Base-by-base conservation (phyloP, 1,140 invertebrate genomes). In the Panulirus ornatus region DNA sequence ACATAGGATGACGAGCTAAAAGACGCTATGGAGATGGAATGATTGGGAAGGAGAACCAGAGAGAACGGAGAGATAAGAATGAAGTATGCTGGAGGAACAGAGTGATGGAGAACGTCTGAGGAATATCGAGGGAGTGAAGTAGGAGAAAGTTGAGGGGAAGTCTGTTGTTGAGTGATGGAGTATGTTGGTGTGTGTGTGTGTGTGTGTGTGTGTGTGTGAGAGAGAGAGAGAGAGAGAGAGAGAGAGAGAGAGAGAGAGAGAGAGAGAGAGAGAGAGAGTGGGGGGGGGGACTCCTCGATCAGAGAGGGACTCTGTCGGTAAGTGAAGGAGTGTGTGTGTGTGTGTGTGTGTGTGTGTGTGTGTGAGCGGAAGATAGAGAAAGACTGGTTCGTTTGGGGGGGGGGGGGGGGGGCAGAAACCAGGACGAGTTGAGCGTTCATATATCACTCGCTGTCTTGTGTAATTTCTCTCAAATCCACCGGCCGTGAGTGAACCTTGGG, bases 201-300 rank as follows among this genome's bases (percentile, higher is more conserved):
- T 11, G n/a, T 30, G 66, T 11, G 66, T 11, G n/a, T 30, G n/a
- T 30, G n/a, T 30, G n/a, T 30, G n/a, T 11, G n/a, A 70, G 66
- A 27, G 66, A 27, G n/a, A 70, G n/a, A 70, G 66, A 27, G 3
- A 27, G n/a, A 70, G 3, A 70, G 66, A 27, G 66, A 70, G 1
- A 70, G n/a, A 70, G n/a, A 70, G n/a, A 27, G 66, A 27, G 66
- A 58, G 51, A 70, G 22, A 70, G 63, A 70, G 63, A 22, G 22
- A 70, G 63, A 70, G 63, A 22, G 22, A 70, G 22, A 70, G 22
- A 70, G 63, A 70, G 51, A 70, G 63, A 70, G 22, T 27, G 63
- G 19, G 63, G 19, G 63, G 19, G n/a, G n/a, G n/a, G n/a, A n/a
- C n/a, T n/a, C n/a, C n/a, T n/a, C n/a, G n/a, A n/a, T n/a, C n/a